A percentile compares a stretch with the other conserved stretches of the same genome.
phyloP scores from a whole-genome alignment of 2,113 vertebrate genomes.

The Lophius piscatorius region DNA sequence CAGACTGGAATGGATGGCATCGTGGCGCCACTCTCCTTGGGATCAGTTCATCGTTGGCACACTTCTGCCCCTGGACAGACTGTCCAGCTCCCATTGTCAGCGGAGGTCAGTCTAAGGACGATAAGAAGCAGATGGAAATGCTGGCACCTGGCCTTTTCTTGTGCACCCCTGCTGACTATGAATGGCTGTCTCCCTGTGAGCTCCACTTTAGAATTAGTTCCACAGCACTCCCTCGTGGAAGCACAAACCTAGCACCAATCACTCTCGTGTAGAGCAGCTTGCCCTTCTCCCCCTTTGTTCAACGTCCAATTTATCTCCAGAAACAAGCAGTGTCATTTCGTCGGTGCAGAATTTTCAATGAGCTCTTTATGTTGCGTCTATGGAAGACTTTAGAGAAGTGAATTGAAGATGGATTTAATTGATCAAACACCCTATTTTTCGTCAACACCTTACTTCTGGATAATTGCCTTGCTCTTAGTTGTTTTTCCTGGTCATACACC shows the following conservation, averaged over 20 bases:
- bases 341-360: conserved; percentile 11
- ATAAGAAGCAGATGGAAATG: conserved; percentile 82
- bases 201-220: conserved; percentile 71
- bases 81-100: conserved; percentile 73
- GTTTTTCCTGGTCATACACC: conserved; percentile 29
- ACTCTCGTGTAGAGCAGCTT: conserved; percentile 64
- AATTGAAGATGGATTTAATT: conserved; percentile 9
- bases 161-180: conserved; percentile 63
- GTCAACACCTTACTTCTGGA: conserved; percentile 22
- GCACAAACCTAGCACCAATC: conserved; percentile 53
- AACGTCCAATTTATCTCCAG: conserved; percentile 60
- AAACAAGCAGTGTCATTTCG: conserved; percentile 57
- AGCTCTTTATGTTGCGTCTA: conserved; percentile 12
- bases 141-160: conserved; percentile 72
- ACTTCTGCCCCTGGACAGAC: conserved; percentile 58
- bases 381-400: not conserved
- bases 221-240: conserved; percentile 72
- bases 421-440: conserved; percentile 26
- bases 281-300: conserved; percentile 65
- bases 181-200: conserved; percentile 64
- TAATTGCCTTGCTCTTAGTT: conserved; percentile 19
- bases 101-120: conserved; percentile 75
- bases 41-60: conserved; percentile 63
- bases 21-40: conserved; percentile 61
- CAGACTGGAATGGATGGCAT: conserved; percentile 64